Evolutionary conservation across 2,888 invertebrate species (phyloP).

Genomic region (Acronicta psi): DNA sequence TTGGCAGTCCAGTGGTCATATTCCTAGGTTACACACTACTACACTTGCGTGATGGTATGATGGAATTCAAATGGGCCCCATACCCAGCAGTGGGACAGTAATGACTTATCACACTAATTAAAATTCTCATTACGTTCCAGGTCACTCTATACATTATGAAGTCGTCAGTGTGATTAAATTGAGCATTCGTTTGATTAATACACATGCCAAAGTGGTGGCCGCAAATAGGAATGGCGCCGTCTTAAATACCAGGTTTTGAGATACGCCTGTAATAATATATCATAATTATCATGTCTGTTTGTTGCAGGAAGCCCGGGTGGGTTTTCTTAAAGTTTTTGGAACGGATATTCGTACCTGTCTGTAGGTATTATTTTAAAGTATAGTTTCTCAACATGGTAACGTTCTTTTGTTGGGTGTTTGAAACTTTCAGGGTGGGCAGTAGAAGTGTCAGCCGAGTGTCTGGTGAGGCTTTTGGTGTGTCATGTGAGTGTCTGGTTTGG

Average conservation of each 20-base stretch:
- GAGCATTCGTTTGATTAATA: slow-evolving; percentile 45
- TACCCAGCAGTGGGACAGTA: not conserved
- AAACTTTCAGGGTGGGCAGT: too few species aligned
- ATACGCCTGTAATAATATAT: slow-evolving; percentile 18
- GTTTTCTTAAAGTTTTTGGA: not conserved
- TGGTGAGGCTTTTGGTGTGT: too few species aligned
- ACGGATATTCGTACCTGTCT: not conserved
- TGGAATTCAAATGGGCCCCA: too few species aligned
- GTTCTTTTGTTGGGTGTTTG: too few species aligned
- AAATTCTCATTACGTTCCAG: slow-evolving; percentile 41
- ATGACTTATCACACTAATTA: slow-evolving; percentile 20
- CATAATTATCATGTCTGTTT: slow-evolving; percentile 12
- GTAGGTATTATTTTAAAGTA: too few species aligned
- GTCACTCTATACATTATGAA: slow-evolving; percentile 38
- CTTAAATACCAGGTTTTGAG: slow-evolving; percentile 33
- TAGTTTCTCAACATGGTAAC: too few species aligned
- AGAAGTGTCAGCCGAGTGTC: too few species aligned
- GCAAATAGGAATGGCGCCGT: slow-evolving; percentile 51
- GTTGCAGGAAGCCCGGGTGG: not conserved
- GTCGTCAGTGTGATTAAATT: slow-evolving; percentile 42
- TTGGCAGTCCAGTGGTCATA: too few species aligned
- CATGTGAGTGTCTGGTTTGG: too few species aligned
- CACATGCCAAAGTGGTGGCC: slow-evolving; percentile 29
- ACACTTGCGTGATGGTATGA: too few species aligned
- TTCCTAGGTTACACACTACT: too few species aligned